These are phyloP conservation scores for Camptogramma bilineatum DNA, from an alignment of 2,888 invertebrate genomes.

Conservation along the genomic window DNA sequence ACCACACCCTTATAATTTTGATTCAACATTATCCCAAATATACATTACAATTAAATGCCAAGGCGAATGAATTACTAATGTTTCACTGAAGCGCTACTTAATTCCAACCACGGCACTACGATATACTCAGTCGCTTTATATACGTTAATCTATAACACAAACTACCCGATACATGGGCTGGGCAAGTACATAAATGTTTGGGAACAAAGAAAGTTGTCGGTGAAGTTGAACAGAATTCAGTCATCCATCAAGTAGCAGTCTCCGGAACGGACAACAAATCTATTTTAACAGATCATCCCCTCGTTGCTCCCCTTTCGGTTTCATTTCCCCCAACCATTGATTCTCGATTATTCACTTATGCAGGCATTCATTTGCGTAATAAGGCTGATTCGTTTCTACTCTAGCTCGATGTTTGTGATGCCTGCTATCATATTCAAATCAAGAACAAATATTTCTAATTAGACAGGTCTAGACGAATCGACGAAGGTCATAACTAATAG, in stretches of 20 bases:
- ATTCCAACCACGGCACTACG: conserved; percentile 53
- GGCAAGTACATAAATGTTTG: conserved; percentile 38
- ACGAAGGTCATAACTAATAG: neutral
- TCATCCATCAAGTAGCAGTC: conserved; percentile 77
- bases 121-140: conserved; percentile 74
- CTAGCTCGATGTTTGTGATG: conserved; percentile 8
- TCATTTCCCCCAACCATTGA: conserved; percentile 58
- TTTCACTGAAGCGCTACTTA: conserved; percentile 49
- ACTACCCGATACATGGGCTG: conserved; percentile 45
- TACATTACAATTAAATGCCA: conserved; percentile 53
- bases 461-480: neutral
- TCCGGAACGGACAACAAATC: conserved; percentile 77
- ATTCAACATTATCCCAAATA: conserved; percentile 52
- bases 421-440: neutral
- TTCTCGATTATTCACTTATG: conserved; percentile 53
- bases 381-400: conserved; percentile 36
- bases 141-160: conserved; percentile 64
- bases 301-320: conserved; percentile 71
- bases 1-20: conserved; percentile 64
- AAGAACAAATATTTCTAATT: conserved; percentile 1
- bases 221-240: conserved; percentile 70
- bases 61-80: conserved; percentile 51
- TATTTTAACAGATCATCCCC: conserved; percentile 81
- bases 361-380: conserved; percentile 48
- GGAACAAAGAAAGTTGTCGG: conserved; percentile 53